Base-by-base conservation (phyloP, 35 echinoderm and acorn worm species). In the Amphiura filiformis region DNA sequence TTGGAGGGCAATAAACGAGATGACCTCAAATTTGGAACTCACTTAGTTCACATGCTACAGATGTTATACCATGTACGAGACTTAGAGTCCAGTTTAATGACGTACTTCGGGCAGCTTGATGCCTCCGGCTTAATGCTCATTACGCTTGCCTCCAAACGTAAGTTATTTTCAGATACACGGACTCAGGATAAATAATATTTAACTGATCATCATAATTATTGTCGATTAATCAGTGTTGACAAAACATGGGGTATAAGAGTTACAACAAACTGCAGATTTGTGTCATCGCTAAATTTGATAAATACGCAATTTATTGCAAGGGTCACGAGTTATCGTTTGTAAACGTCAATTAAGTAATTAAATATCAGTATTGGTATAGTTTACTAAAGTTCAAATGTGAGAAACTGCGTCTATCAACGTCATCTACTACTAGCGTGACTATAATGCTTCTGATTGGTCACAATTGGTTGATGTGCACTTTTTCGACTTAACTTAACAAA, bases 51-150 rank as follows among this genome's bases (percentile, higher is more conserved):
- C 47, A 95, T 95, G 93, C 52, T 95, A 38, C 93, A 95, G 80
- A 95, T 95, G 93, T 56, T 95, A 37, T 95, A 95, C 40, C 93
- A 95, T 76, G 93, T 91, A 36, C 87, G 81, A 65, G 89, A 90
- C 76, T 84, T 95, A 56, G 93, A 89, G 76, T 61, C 37, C 32
- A 86, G 85, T 79, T 80, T 95, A 31, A 41, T 32, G 30, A 95
- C 92, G 31, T 95, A 95, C 38, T 92, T 84, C 49, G 36, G 84
- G 35, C 61, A 39, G 13, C 82, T 95, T 37, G 70, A 39, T 22
- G 89, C 87, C 44, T 90, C 85, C 1, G 93, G 93, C 13, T 64
- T 92, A 0, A 39, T 95, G 42, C 77, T 95, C 39, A 95, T 95
- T 35, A 95, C 87, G 52, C 87, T 95, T 70, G 93, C 93, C 23